Base-by-base conservation (phyloP, 2,113 vertebrate genomes). In the Colinus virginianus region DNA sequence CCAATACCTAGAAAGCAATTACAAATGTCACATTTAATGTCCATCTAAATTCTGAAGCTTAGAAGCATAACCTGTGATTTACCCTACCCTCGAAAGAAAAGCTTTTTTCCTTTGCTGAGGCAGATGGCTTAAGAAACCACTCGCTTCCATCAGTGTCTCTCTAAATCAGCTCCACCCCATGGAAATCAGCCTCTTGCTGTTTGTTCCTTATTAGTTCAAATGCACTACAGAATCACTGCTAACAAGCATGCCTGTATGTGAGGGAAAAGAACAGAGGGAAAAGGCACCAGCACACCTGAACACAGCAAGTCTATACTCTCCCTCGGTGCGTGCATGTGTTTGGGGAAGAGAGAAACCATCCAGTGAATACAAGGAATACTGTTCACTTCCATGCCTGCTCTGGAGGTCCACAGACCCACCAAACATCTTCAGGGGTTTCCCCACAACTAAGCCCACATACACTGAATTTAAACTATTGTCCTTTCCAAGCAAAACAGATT, bases 1-100 rank as follows among this genome's bases (percentile, higher is more conserved):
- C 43, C 42, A 25, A 22, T 34, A 82, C 58, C 85, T 89, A 68
- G 75, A 90, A 85, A 81, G 82, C 78, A 95, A 92, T 93, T 92
- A 95, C 18, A 94, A 83, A 78, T 34, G 38, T 94, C 88, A 84
- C 63, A 43, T 1, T 23, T 30, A 78, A 91, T 36, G 3, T 76
- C 78, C 58, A 53, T 68, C 86, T 71, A 40, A 87, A 92, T 62
- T 4, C 8, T 64, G 43, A 2, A 79, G 78, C 81, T 92, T 7
- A 69, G n/a, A 3, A 85, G 79, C 40, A 83, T 30, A 93, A 85
- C 62, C 61, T 42, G 30, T 9, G 46, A 89, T 85, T 92, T 89
- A 94, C 78, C 56, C 58, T 87, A 85, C 59, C 28, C 59, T 36
- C 11, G 38, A 87, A 93, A 84, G 68, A 85, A 85, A 87, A 90